A percentile compares a stretch with the other conserved stretches of the same genome.
Evolutionary conservation across 2,888 invertebrate genomes (phyloP).

Genomic region (Hypolimnas misippus): DNA sequence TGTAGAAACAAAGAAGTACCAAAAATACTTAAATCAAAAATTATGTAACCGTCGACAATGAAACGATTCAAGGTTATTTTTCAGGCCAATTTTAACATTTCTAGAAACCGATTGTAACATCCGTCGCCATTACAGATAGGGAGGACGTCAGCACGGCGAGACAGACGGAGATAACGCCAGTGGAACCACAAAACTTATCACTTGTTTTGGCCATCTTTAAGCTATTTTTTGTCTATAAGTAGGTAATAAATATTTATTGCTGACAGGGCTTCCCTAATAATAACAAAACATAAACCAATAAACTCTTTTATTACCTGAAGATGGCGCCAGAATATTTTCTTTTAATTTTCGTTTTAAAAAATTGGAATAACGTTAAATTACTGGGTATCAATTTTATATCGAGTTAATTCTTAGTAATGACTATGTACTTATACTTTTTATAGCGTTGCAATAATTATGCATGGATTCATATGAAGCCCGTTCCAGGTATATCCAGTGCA

Average conservation of each 20-base stretch:
- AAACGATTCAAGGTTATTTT: constrained; percentile 9
- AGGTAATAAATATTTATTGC: neutral
- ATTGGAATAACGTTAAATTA: neutral
- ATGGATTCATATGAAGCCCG: constrained; percentile 25
- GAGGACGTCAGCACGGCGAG: constrained; percentile 44
- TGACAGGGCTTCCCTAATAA: neutral
- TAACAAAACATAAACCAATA: neutral
- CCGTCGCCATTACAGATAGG: constrained; percentile 35
- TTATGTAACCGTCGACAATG: neutral
- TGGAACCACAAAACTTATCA: constrained; percentile 2
- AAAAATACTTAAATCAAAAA: constrained; percentile 3
- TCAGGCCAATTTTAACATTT: constrained; percentile 13
- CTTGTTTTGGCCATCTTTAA: neutral
- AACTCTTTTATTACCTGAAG: neutral
- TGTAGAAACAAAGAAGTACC: neutral
- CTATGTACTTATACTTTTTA: neutral
- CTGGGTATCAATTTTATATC: neutral
- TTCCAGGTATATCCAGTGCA: constrained; percentile 46
- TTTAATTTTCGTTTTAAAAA: too few relatives aligned
- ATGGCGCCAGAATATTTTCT: neutral
- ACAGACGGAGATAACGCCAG: constrained; percentile 31
- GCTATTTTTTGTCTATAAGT: neutral
- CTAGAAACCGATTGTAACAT: constrained; percentile 15
- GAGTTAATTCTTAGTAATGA: neutral
- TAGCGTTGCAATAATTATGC: constrained; percentile 20